phyloP scores from a whole-genome alignment of 1,140 invertebrate genomes.

The Tetragonula clypearis region DNA sequence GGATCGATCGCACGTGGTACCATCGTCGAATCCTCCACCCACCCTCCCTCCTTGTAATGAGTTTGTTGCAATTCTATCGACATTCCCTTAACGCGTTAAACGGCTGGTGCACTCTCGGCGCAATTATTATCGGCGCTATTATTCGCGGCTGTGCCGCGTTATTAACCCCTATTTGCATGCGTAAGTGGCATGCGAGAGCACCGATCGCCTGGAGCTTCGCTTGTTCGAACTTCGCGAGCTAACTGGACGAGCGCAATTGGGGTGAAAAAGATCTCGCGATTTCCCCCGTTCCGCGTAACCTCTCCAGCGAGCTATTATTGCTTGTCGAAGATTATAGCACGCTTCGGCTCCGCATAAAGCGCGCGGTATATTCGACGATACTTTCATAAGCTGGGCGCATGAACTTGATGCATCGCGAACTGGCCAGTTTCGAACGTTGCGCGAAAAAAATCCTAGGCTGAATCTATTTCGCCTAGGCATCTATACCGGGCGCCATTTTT shows the following conservation, averaged over 20 bases:
- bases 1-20: neutral
- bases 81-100: conserved; percentile 4
- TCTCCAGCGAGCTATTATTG: neutral
- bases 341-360: too few relatives aligned
- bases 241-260: neutral
- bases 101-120: neutral
- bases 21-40: neutral
- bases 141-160: conserved; percentile 9
- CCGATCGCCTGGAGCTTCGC: neutral
- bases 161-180: conserved; percentile 34
- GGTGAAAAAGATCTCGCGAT: neutral
- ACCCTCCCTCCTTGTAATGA: neutral
- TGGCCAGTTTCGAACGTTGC: neutral
- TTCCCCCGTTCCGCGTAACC: neutral
- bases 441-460: neutral
- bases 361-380: neutral
- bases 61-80: neutral
- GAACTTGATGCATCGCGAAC: neutral
- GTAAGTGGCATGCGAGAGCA: neutral
- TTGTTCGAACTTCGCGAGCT: conserved; percentile 29
- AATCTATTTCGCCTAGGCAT: neutral
- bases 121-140: conserved; percentile 19
- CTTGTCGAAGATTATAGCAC: neutral
- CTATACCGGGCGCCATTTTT: neutral
- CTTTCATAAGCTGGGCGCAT: neutral